Evolutionary conservation across 2,888 invertebrate genomes (phyloP).

Genomic region (Orthonevra nobilis): DNA sequence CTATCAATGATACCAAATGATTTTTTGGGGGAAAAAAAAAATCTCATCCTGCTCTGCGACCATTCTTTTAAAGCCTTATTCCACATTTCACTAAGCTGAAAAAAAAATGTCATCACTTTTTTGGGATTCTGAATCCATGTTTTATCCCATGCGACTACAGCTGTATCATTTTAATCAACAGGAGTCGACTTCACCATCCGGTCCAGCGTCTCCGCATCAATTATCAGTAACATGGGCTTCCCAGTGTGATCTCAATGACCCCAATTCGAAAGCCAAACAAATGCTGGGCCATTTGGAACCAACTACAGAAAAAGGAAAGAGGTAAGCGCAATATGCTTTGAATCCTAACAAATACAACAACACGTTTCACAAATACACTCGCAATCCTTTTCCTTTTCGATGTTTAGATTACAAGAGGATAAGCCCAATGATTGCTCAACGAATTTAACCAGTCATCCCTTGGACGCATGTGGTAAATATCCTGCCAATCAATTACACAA

Average conservation of each 20-base stretch:
- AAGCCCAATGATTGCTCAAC: slow-evolving; percentile 72
- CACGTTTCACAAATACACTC: slow-evolving; percentile 36
- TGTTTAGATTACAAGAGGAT: slow-evolving; percentile 72
- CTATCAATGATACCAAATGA: no score
- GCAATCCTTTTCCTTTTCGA: slow-evolving; percentile 30
- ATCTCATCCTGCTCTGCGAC: no score
- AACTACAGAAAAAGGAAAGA: slow-evolving; percentile 73
- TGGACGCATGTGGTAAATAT: slow-evolving; percentile 73
- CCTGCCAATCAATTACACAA: slow-evolving; percentile 61
- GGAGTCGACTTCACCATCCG: slow-evolving; percentile 62
- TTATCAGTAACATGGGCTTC: slow-evolving; percentile 80
- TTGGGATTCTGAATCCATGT: no score
- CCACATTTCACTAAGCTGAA: no score
- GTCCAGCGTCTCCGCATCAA: slow-evolving; percentile 78
- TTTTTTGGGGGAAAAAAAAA: no score
- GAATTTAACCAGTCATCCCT: slow-evolving; percentile 71
- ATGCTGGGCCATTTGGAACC: slow-evolving; percentile 76
- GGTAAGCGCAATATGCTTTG: no score
- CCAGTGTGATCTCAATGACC: slow-evolving; percentile 75
- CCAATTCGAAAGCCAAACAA: slow-evolving; percentile 74
- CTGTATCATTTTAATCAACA: slow-evolving; percentile 6
- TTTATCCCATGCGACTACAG: no score
- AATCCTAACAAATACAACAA: no score
- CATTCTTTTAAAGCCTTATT: no score
- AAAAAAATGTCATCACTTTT: no score